Evolutionary conservation across 30 jellyfish, hydroid and myxozoan species (phyloP), one percentile per base, ranked within the genome.

Genomic region (Pelagia noctiluca): DNA sequence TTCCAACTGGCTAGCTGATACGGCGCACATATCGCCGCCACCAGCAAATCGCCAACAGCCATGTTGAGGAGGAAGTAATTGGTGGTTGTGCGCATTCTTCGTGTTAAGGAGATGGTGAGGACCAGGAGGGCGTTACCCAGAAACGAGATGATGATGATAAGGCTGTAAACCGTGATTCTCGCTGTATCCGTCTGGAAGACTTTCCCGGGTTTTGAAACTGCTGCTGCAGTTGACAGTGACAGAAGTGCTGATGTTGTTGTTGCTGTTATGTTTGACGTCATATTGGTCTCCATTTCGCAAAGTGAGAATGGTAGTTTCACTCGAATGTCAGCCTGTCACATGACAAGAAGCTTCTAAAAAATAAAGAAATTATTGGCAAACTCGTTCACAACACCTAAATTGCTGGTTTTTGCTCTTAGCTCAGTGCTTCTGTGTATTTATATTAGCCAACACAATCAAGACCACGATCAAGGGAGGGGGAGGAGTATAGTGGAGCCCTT

Each of bases 21-120:
- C 2, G 97, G 96, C 69, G 90, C 90, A 63, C 97, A 90, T 47
- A 78, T 42, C 24, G 50, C 76, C 18, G 96, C 82, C 26, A 90
- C 97, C 46, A 90, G 25, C 82, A 90, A 67, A 47, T 90, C 91
- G 16, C 95, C 92, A 33, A 90, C 76, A 60, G 97, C 96, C 90
- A 90, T 66, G 52, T 83, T 90, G 67, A 84, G 69, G 75, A 90
- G 76, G 86, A 90, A 90, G 67, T 71, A 90, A 70, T 90, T 90
- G 63, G 97, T 89, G 13, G 85, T 77, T 33, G 88, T 89, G 32
- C 92, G 54, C 88, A 89, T 73, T 37, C 73, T 36, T 31, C 68
- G 78, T n/a, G 94, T 89, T 0, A 82, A 35, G 42, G 78, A 46
- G 70, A 82, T 89, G 10, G 95, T 82, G 66, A 89, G 11, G 22